Evolutionary conservation across 2,888 invertebrate genomes (phyloP), one percentile per base, ranked within the genome.

Genomic region (Conomelus anceps): DNA sequence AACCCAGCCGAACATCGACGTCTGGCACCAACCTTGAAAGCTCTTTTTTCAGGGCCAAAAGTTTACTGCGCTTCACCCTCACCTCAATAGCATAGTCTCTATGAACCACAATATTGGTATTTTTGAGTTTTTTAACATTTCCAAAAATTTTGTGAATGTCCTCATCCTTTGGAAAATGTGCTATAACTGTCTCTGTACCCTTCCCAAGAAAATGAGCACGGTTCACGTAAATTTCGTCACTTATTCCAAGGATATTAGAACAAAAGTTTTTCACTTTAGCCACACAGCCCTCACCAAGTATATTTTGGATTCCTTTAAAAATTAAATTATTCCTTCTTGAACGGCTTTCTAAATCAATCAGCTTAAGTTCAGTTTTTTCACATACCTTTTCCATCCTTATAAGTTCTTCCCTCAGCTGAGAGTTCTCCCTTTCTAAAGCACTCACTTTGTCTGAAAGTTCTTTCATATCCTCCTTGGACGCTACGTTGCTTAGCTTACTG

Each of bases 301-400:
- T 1, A 3, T 9, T 3, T 9, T 88, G 11, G 0, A 88, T 23
- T 7, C 88, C 88, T 63, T 84, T 88, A n/a, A 88, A 88, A 23
- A 88, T 88, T 17, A 88, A 88, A 29, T 88, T 88, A 20, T 84
- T 88, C 22, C 88, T 41, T n/a, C 23, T 7, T 9, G 88, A 88
- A 24, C 84, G 84, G 11, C 22, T 24, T 23, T 88, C 88, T n/a
- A 88, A 84, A 11, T 88, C 88, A 84, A 88, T 26, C 0, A 88
- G 88, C 20, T 84, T 88, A 34, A 34, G 34, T 34, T 34, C 34
- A 34, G 13, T 34, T 34, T 34, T 34, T 17, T 34, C 34, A 34
- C 34, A 17, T 13, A 6, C 13, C 34, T 34, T 34, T 34, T 34
- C 34, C 34, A 34, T 17, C 13, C 17, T 17, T 17, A 13, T 1